phyloP scores from a whole-genome alignment of 2,113 vertebrate species.

The Podilymbus podiceps region DNA sequence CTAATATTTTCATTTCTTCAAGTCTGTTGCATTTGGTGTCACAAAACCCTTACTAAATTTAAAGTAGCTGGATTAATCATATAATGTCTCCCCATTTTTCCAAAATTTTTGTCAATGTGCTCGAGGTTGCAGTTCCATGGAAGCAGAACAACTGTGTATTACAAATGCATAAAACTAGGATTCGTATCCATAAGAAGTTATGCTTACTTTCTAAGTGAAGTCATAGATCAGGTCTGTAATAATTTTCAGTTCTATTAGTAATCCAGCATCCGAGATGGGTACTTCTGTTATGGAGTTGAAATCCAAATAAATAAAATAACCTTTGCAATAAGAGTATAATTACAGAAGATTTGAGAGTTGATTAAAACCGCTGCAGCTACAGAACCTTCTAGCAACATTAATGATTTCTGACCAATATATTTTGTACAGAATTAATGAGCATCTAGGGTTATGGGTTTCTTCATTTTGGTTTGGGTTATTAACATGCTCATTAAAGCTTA shows the following conservation, averaged over 20 bases:
- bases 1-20: background rate
- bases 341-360: slow-evolving; percentile 32
- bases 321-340: background rate
- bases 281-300: background rate
- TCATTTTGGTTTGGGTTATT: slow-evolving; percentile 50
- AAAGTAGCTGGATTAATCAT: background rate
- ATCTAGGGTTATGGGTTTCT: slow-evolving; percentile 27
- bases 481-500: slow-evolving; percentile 49
- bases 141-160: background rate
- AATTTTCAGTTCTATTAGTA: background rate
- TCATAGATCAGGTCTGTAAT: background rate
- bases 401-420: slow-evolving; percentile 40
- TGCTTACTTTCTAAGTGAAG: background rate
- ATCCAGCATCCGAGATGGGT: background rate
- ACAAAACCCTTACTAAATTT: background rate
- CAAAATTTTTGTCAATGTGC: background rate
- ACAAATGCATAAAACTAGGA: background rate
- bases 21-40: background rate
- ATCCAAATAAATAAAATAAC: slow-evolving; percentile 40
- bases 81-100: background rate
- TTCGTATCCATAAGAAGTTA: background rate
- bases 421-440: slow-evolving; percentile 58
- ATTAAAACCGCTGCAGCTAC: slow-evolving; percentile 2
- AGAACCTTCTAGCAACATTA: background rate
- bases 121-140: background rate